These are phyloP conservation scores for Pinna nobilis DNA, from an alignment of 1,140 invertebrate genomes.

Conservation along the genomic window DNA sequence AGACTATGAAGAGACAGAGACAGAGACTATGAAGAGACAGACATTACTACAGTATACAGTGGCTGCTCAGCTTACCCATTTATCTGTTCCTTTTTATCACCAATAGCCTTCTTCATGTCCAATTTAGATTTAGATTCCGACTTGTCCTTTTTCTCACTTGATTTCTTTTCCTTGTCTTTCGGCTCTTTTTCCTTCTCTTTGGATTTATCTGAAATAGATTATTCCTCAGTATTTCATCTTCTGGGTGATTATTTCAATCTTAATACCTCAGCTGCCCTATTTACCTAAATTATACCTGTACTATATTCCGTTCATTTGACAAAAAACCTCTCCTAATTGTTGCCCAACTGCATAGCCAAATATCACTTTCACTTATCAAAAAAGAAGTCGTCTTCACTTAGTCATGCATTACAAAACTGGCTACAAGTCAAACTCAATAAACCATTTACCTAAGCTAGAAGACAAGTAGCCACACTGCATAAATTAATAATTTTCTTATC, in stretches of 20 bases:
- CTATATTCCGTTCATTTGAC: not conserved
- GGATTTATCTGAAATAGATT: conserved; percentile 19
- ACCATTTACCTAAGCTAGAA: no score
- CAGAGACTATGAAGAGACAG: no score
- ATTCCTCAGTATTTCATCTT: conserved; percentile 25
- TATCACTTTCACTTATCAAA: not conserved
- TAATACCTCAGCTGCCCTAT: not conserved
- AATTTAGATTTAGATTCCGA: not conserved
- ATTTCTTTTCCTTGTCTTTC: conserved; percentile 36
- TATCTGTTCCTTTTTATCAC: conserved; percentile 19
- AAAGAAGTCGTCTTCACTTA: conserved; percentile 6
- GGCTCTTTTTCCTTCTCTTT: conserved; percentile 38
- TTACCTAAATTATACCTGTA: not conserved
- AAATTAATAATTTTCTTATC: no score
- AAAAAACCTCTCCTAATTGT: not conserved
- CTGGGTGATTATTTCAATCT: not conserved
- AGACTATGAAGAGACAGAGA: no score
- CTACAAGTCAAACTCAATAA: no score
- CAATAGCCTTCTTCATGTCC: conserved; percentile 11
- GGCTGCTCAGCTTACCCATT: conserved; percentile 39
- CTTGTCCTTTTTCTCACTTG: conserved; percentile 11
- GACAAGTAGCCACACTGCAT: no score
- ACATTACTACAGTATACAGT: no score
- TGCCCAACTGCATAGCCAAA: not conserved
- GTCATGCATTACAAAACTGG: no score